Evolutionary conservation across 2,888 invertebrate species (phyloP).

Genomic region (Melanargia galathea): DNA sequence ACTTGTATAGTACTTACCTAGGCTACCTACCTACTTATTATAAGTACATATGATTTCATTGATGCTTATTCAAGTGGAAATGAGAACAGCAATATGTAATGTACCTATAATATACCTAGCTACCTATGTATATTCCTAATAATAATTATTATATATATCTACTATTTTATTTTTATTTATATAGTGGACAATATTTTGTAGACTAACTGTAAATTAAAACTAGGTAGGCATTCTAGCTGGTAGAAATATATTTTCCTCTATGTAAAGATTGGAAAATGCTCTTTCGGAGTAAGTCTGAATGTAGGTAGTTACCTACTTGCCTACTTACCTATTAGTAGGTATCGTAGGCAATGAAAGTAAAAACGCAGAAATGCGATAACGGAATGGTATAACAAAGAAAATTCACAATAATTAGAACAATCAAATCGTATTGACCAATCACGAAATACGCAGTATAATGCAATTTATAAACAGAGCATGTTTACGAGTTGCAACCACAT

Average conservation of each 20-base stretch:
- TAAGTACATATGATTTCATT: background rate
- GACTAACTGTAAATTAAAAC: background rate
- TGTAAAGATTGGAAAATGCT: background rate
- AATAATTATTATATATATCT: too few relatives aligned
- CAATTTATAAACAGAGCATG: constrained; percentile 73
- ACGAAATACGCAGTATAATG: constrained; percentile 61
- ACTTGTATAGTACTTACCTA: too few relatives aligned
- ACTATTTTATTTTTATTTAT: too few relatives aligned
- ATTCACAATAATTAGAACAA: constrained; percentile 68
- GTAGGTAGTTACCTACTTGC: background rate
- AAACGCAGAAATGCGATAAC: constrained; percentile 47
- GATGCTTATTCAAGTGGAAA: background rate
- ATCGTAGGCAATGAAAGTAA: constrained; percentile 21
- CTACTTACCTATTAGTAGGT: too few relatives aligned
- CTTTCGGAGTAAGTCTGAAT: background rate
- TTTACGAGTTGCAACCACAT: constrained; percentile 62
- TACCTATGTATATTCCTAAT: too few relatives aligned
- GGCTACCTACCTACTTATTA: background rate
- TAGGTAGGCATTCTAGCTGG: background rate
- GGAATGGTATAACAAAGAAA: constrained; percentile 52
- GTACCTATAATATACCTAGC: too few relatives aligned
- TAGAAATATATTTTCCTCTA: too few relatives aligned
- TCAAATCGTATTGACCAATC: constrained; percentile 60
- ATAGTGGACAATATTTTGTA: background rate
- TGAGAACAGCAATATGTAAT: background rate